Percentiles rank a stretch among this genome's conserved stretches.
phyloP scores from a whole-genome alignment of 1,140 invertebrate species.

The Drosophila athabasca region DNA sequence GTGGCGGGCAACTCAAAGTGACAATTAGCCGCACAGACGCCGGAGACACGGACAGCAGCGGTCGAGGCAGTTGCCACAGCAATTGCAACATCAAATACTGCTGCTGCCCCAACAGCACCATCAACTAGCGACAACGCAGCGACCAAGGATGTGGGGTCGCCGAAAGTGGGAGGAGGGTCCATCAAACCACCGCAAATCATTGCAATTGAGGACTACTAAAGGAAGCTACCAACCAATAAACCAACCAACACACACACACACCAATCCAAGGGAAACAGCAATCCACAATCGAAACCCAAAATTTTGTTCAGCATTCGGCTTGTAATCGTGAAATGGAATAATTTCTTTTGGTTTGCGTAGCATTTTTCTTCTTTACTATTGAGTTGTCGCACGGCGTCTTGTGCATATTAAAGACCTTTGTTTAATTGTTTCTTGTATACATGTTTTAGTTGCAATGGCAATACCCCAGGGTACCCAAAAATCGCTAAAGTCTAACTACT shows the following conservation, averaged over 20 bases:
- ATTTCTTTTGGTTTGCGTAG: slow-evolving; percentile 54
- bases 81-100: slow-evolving; percentile 19
- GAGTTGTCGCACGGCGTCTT: slow-evolving; percentile 74
- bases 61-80: slow-evolving; percentile 22
- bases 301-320: slow-evolving; percentile 28
- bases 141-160: slow-evolving; percentile 68
- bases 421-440: slow-evolving; percentile 71
- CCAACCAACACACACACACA: neutral
- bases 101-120: slow-evolving; percentile 39
- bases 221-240: slow-evolving; percentile 30
- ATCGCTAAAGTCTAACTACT: slow-evolving; percentile 15
- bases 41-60: slow-evolving; percentile 63
- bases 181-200: slow-evolving; percentile 83
- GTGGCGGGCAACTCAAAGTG: slow-evolving; percentile 80
- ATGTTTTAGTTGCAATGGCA: slow-evolving; percentile 61
- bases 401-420: slow-evolving; percentile 60
- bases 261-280: slow-evolving; percentile 14
- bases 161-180: slow-evolving; percentile 40
- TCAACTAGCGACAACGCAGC: slow-evolving; percentile 61
- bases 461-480: slow-evolving; percentile 20
- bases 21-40: slow-evolving; percentile 84
- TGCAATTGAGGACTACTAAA: slow-evolving; percentile 79
- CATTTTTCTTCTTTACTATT: slow-evolving; percentile 54
- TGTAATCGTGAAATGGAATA: slow-evolving; percentile 19
- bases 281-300: slow-evolving; percentile 23